These are phyloP conservation scores for Forbesichthys agassizii DNA, from an alignment of 2,113 vertebrate species.

Conservation along the genomic window DNA sequence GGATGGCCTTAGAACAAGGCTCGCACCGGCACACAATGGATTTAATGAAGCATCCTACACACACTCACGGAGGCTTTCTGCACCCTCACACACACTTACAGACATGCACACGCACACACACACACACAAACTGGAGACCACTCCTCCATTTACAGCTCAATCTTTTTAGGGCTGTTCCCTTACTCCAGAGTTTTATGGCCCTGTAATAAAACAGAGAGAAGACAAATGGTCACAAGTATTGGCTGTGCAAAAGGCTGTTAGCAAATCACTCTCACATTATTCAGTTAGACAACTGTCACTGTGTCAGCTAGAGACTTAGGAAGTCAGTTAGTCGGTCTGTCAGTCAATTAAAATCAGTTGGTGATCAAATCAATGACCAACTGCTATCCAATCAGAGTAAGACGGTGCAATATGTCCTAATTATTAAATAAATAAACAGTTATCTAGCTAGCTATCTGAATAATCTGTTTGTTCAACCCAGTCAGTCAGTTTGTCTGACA, in stretches of 20 bases:
- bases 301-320: too few relatives aligned
- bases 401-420: not conserved
- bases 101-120: not conserved
- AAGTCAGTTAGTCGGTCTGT: not conserved
- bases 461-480: too few relatives aligned
- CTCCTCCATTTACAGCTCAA: conserved; percentile 57
- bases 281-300: too few relatives aligned
- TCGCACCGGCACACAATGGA: conserved; percentile 64
- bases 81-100: not conserved
- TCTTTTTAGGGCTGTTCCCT: conserved; percentile 65
- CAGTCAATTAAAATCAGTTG: not conserved
- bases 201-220: too few relatives aligned
- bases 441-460: not conserved
- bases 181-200: conserved; percentile 16
- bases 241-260: too few relatives aligned
- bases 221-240: too few relatives aligned
- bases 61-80: not conserved
- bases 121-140: conserved; percentile 26
- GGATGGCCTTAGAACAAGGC: conserved; percentile 50
- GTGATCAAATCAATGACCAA: too few relatives aligned
- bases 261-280: too few relatives aligned
- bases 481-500: not conserved
- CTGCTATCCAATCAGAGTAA: too few relatives aligned
- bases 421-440: conserved; percentile 2
- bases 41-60: conserved; percentile 71